Evolutionary conservation across 1,140 invertebrate species (phyloP).

Genomic region (Glomeris maerens): DNA sequence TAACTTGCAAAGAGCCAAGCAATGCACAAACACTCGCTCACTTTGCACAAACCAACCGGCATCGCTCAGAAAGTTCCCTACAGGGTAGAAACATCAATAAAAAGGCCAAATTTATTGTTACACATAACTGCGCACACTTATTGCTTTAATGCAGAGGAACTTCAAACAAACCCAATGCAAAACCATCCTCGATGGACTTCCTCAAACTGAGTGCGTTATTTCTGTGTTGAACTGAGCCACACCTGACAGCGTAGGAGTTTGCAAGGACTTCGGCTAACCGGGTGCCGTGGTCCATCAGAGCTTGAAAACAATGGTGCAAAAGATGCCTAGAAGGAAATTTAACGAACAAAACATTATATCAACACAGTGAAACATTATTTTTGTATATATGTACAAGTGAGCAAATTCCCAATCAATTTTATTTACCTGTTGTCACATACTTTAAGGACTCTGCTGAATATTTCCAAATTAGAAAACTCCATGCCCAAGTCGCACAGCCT

Average conservation of each 20-base stretch:
- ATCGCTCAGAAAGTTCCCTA: slow-evolving; percentile 63
- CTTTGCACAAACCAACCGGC: slow-evolving; percentile 67
- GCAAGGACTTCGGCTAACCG: slow-evolving; percentile 24
- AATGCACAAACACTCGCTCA: slow-evolving; percentile 48
- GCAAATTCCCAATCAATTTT: too few relatives aligned
- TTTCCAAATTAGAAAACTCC: slow-evolving; percentile 55
- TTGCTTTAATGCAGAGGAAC: neutral
- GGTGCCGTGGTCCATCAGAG: slow-evolving; percentile 30
- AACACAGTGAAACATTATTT: too few relatives aligned
- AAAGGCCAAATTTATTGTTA: neutral
- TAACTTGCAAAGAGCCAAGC: slow-evolving; percentile 29
- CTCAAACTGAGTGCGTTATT: too few relatives aligned
- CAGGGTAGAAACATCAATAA: too few relatives aligned
- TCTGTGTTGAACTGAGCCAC: too few relatives aligned
- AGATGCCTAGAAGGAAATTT: slow-evolving; percentile 27
- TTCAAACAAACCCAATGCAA: slow-evolving; percentile 1
- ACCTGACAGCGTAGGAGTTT: slow-evolving; percentile 23
- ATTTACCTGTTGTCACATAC: slow-evolving; percentile 49
- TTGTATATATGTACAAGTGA: too few relatives aligned
- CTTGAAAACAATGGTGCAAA: slow-evolving; percentile 33
- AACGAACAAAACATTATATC: too few relatives aligned
- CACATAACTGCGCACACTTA: slow-evolving; percentile 4
- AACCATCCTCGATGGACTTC: neutral
- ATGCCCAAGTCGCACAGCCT: slow-evolving; percentile 24
- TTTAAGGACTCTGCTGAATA: slow-evolving; percentile 54